Conservation (phyloP, 1,140 invertebrate genomes). For the Vanessa tameamea region DNA sequence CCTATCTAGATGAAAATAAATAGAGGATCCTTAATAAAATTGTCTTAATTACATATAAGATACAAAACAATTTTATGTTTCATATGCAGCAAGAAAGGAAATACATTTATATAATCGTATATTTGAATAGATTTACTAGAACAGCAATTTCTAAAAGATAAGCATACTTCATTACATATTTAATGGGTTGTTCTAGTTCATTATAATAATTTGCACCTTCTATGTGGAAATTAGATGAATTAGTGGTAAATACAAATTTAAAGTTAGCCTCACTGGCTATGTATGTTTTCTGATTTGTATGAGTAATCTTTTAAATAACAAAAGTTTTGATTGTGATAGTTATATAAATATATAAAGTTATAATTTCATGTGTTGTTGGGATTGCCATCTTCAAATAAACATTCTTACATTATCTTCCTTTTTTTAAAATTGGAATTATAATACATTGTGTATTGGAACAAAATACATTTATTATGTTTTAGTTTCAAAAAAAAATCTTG, state of each 20-base stretch:
- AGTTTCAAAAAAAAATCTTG: not conserved
- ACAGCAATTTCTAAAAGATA: not conserved
- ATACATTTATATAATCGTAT: not conserved
- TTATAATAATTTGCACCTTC: no score
- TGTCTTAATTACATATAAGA: slow-evolving; percentile 1
- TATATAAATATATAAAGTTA: not conserved
- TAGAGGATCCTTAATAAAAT: slow-evolving; percentile 13
- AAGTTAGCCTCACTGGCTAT: no score
- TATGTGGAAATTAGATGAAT: not conserved
- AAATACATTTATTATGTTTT: not conserved
- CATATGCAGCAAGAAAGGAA: not conserved
- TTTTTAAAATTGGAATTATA: not conserved
- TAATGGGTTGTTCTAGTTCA: no score
- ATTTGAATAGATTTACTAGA: not conserved
- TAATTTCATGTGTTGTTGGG: not conserved
- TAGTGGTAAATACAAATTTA: not conserved
- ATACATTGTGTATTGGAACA: not conserved
- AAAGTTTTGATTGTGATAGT: not conserved
- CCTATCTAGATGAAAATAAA: slow-evolving; percentile 35
- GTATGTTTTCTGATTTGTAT: no score
- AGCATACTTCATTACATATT: no score
- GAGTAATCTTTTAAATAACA: no score
- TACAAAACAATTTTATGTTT: not conserved
- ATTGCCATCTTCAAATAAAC: not conserved
- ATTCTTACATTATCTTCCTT: not conserved